phyloP scores from a whole-genome alignment of 2,888 invertebrate species.

The Euplexia lucipara region DNA sequence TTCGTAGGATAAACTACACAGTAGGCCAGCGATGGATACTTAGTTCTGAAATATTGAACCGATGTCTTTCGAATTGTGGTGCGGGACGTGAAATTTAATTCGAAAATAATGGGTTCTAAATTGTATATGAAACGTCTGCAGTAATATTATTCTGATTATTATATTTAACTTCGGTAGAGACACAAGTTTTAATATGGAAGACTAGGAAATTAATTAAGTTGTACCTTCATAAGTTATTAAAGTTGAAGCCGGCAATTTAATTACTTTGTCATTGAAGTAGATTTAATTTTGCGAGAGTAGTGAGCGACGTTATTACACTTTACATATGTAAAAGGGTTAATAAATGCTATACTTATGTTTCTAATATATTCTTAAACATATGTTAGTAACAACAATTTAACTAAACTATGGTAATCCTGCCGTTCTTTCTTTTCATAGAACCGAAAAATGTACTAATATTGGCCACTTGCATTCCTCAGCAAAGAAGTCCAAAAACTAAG shows the following conservation, averaged over 20 bases:
- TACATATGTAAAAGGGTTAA: neutral
- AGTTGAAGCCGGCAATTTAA: constrained; percentile 23
- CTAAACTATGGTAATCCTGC: too few relatives aligned
- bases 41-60: constrained; percentile 1
- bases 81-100: constrained; percentile 25
- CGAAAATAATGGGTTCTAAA: constrained; percentile 47
- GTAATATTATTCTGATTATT: constrained; percentile 31
- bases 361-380: too few relatives aligned
- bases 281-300: constrained; percentile 14
- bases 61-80: neutral
- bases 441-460: too few relatives aligned
- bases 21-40: constrained; percentile 35
- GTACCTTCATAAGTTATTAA: constrained; percentile 29
- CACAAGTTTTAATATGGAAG: constrained; percentile 4
- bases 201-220: constrained; percentile 28
- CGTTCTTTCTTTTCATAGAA: too few relatives aligned
- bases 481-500: too few relatives aligned
- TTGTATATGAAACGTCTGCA: constrained; percentile 20
- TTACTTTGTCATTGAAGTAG: constrained; percentile 32
- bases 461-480: too few relatives aligned
- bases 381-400: too few relatives aligned
- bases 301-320: neutral
- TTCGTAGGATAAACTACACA: constrained; percentile 29
- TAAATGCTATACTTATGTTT: too few relatives aligned
- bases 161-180: neutral